A percentile compares a stretch with the other conserved stretches of the same genome.
These are phyloP conservation scores for Eptatretus atami DNA, from an alignment of 2,797 vertebrate genomes.

Conservation along the genomic window DNA sequence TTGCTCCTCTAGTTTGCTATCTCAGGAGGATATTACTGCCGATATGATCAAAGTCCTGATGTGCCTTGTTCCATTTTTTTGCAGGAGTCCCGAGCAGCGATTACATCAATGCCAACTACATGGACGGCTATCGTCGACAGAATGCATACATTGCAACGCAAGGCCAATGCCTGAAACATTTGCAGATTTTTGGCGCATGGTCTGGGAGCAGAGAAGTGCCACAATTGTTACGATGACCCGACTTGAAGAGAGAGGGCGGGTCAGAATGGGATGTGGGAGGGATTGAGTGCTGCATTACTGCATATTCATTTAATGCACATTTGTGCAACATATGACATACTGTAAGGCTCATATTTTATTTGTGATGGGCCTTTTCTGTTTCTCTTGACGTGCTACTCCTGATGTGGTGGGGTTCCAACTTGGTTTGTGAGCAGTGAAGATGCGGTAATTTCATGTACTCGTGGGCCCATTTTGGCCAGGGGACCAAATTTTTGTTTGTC, in stretches of 20 bases:
- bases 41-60: not conserved
- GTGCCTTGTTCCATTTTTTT: not conserved
- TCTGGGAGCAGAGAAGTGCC: slow-evolving; percentile 71
- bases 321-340: too few species aligned
- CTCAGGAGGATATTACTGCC: not conserved
- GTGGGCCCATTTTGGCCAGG: too few species aligned
- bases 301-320: too few species aligned
- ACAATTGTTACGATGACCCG: slow-evolving; percentile 87
- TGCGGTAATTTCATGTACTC: too few species aligned
- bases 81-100: slow-evolving; percentile 57
- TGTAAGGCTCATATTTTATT: too few species aligned
- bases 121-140: slow-evolving; percentile 78
- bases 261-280: slow-evolving; percentile 13
- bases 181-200: slow-evolving; percentile 85
- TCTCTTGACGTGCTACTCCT: too few species aligned
- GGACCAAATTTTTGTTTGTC: too few species aligned
- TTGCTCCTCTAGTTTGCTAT: too few species aligned
- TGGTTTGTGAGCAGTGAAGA: too few species aligned
- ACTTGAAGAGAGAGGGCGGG: slow-evolving; percentile 72
- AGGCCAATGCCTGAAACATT: slow-evolving; percentile 61
- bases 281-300: too few species aligned
- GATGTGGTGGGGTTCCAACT: too few species aligned
- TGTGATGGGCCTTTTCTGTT: too few species aligned
- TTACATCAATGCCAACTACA: slow-evolving; percentile 81
- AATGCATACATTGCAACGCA: slow-evolving; percentile 85